phyloP scores from a whole-genome alignment of 2,888 invertebrate genomes.

The Nowickia ferox region DNA sequence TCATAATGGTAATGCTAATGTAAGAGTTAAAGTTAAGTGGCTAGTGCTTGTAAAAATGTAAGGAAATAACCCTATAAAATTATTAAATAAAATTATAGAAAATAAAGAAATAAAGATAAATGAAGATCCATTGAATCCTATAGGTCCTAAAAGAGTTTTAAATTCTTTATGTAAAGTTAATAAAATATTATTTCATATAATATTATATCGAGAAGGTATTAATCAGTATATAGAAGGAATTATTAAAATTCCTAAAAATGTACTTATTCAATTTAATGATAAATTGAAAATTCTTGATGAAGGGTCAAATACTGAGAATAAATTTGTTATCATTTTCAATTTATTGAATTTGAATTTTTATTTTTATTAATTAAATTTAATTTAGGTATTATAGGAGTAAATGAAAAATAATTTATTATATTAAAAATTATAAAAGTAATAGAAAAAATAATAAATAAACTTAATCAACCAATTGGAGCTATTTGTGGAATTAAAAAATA shows the following conservation, averaged over 20 bases:
- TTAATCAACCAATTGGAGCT: slow-evolving; percentile 85
- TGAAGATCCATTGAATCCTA: slow-evolving; percentile 51
- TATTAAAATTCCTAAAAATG: slow-evolving; percentile 75
- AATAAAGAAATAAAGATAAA: slow-evolving; percentile 62
- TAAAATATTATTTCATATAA: slow-evolving; percentile 83
- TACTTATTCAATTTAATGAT: slow-evolving; percentile 86
- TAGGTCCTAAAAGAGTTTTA: slow-evolving; percentile 77
- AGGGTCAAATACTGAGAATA: slow-evolving; percentile 88
- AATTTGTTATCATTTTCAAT: slow-evolving; percentile 87
- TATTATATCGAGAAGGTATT: slow-evolving; percentile 84
- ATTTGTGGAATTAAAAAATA: slow-evolving; percentile 89
- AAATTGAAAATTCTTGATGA: slow-evolving; percentile 84
- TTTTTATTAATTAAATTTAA: slow-evolving; percentile 76
- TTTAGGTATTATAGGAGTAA: slow-evolving; percentile 78
- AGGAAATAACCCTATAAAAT: slow-evolving; percentile 85
- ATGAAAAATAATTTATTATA: slow-evolving; percentile 84
- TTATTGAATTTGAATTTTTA: slow-evolving; percentile 76
- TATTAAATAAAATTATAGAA: slow-evolving; percentile 85
- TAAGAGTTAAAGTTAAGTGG: slow-evolving; percentile 86
- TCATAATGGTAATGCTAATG: slow-evolving; percentile 81
- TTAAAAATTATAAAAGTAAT: slow-evolving; percentile 84
- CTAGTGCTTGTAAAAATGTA: slow-evolving; percentile 82
- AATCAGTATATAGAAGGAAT: slow-evolving; percentile 85
- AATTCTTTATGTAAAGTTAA: slow-evolving; percentile 75
- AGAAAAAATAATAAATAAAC: slow-evolving; percentile 82